Percentiles rank a stretch among this genome's conserved stretches.
Evolutionary conservation across 2,888 invertebrate genomes (phyloP).

Genomic region (Chromoteleia sp.): DNA sequence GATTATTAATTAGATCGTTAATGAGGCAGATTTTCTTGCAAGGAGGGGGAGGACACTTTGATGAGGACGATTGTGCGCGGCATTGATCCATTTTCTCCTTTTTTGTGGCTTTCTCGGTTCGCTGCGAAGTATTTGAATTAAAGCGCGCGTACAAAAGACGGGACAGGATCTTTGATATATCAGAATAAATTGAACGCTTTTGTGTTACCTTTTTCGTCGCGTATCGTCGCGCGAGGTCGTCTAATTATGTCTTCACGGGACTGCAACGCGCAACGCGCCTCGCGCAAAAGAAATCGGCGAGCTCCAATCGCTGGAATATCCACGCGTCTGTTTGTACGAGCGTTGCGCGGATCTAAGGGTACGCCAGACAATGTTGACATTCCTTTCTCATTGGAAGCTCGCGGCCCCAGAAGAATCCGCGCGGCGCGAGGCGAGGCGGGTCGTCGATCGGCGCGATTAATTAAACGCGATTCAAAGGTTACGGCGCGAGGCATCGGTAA

Average conservation of each 20-base stretch:
- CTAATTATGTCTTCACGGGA: slow-evolving; percentile 44
- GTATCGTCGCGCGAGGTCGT: slow-evolving; percentile 12
- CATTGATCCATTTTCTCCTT: slow-evolving; percentile 71
- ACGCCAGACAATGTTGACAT: slow-evolving; percentile 66
- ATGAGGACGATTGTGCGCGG: slow-evolving; percentile 71
- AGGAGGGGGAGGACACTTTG: slow-evolving; percentile 65
- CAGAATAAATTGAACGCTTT: slow-evolving; percentile 55
- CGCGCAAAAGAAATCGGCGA: slow-evolving; percentile 22
- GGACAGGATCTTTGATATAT: slow-evolving; percentile 41
- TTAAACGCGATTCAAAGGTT: slow-evolving; percentile 68
- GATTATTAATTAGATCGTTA: slow-evolving; percentile 84
- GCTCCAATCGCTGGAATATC: slow-evolving; percentile 74
- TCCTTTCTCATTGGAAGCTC: slow-evolving; percentile 76
- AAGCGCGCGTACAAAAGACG: slow-evolving; percentile 51
- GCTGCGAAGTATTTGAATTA: slow-evolving; percentile 62
- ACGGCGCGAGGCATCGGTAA: slow-evolving; percentile 46
- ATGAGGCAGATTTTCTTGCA: slow-evolving; percentile 81
- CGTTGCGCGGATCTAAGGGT: slow-evolving; percentile 28
- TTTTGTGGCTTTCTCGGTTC: slow-evolving; percentile 52
- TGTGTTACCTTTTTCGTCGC: slow-evolving; percentile 17
- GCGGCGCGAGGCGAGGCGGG: slow-evolving; percentile 21
- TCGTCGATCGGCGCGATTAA: slow-evolving; percentile 70
- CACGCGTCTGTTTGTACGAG: slow-evolving; percentile 72
- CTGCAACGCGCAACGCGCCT: slow-evolving; percentile 4
- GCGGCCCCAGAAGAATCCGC: slow-evolving; percentile 67